A percentile compares a stretch with the other conserved stretches of the same genome.
phyloP scores from a whole-genome alignment of 2,888 invertebrate genomes.

The Mesopsocus fuscifrons region DNA sequence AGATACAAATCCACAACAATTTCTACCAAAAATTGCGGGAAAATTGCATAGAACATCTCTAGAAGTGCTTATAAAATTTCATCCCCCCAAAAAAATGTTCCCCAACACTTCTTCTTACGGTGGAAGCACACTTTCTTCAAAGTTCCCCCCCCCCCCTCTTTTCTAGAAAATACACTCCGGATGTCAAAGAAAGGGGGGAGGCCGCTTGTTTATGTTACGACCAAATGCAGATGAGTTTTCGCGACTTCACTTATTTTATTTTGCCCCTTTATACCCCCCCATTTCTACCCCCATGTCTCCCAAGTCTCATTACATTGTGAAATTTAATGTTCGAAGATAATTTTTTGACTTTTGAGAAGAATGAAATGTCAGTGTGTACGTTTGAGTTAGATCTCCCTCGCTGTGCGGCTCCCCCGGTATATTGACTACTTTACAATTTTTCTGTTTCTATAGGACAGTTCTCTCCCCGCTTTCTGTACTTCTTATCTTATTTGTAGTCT shows the following conservation, averaged over 20 bases:
- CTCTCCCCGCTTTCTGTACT: too few relatives aligned
- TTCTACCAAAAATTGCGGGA: too few relatives aligned
- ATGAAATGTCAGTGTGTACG: not conserved
- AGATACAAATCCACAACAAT: too few relatives aligned
- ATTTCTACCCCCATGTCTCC: slow-evolving; percentile 5
- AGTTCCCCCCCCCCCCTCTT: not conserved
- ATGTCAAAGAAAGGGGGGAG: slow-evolving; percentile 6
- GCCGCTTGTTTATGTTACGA: slow-evolving; percentile 6
- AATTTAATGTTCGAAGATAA: slow-evolving; percentile 10
- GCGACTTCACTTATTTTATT: slow-evolving; percentile 10
- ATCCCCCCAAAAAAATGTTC: too few relatives aligned
- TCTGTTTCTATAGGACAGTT: too few relatives aligned
- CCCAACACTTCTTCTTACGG: not conserved
- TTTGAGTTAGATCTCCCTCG: not conserved
- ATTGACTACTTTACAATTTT: not conserved
- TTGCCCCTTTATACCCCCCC: not conserved
- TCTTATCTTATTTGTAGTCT: too few relatives aligned
- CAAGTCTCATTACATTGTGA: slow-evolving; percentile 10
- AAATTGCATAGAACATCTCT: too few relatives aligned
- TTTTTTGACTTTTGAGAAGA: slow-evolving; percentile 7
- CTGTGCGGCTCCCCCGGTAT: too few relatives aligned
- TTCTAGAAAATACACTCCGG: slow-evolving; percentile 7
- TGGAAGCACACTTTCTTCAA: slow-evolving; percentile 1
- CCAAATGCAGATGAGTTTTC: slow-evolving; percentile 8
- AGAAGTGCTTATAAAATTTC: too few relatives aligned